Evolutionary conservation across 2,113 vertebrate species (phyloP).

Genomic region (Chaetodon auriga): DNA sequence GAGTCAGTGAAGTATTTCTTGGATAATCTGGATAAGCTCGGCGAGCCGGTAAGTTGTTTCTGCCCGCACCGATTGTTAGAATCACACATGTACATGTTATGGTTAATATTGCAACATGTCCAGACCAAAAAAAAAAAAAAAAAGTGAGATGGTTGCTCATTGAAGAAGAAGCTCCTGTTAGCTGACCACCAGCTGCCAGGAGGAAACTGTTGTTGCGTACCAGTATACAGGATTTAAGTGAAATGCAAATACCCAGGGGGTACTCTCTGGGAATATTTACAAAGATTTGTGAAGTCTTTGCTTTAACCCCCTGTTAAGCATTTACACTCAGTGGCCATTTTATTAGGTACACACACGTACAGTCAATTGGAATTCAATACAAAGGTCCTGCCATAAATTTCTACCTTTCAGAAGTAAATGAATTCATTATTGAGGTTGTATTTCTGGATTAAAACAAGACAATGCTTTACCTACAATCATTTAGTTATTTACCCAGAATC

Average conservation of each 20-base stretch:
- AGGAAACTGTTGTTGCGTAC: neutral
- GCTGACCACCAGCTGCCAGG: accelerated
- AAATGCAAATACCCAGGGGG: too few species aligned
- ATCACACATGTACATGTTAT: constrained; percentile 29
- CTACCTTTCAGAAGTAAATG: too few species aligned
- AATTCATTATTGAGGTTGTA: neutral
- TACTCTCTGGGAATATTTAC: too few species aligned
- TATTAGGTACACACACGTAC: too few species aligned
- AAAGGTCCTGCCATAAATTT: too few species aligned
- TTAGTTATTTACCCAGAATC: neutral
- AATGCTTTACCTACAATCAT: neutral
- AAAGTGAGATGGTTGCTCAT: neutral
- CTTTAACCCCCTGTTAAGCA: too few species aligned
- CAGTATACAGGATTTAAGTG: too few species aligned
- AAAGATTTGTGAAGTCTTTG: too few species aligned
- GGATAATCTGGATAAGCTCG: constrained; percentile 98
- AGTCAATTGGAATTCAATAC: too few species aligned
- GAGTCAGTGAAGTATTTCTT: constrained; percentile 99
- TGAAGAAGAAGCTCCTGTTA: neutral
- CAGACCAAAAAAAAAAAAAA: neutral
- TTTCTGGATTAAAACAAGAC: neutral
- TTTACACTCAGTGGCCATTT: too few species aligned
- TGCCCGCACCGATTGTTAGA: constrained; percentile 41
- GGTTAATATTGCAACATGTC: constrained; percentile 37
- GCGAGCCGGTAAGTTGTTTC: constrained; percentile 91